Percentiles rank a stretch among this genome's conserved stretches.
Evolutionary conservation across 2,797 vertebrate genomes (phyloP).

Genomic region (Benthosema pterotum): DNA sequence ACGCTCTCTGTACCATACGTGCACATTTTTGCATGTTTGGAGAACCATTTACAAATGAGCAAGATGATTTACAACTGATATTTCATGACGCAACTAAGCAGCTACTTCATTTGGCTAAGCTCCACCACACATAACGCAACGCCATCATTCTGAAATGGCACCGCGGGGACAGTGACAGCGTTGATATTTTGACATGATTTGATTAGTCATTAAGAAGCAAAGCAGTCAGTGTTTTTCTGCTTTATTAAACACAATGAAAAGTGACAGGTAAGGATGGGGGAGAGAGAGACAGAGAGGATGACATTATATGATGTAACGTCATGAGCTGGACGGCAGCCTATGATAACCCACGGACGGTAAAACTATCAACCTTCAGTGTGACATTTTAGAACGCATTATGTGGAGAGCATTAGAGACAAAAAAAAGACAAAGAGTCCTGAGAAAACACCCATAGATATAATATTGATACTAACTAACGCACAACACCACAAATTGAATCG

Average conservation of each 20-base stretch:
- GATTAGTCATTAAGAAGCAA: slow-evolving; percentile 35
- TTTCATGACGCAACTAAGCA: slow-evolving; percentile 18
- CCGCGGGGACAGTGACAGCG: slow-evolving; percentile 25
- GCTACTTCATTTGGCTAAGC: slow-evolving; percentile 34
- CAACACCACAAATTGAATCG: too few relatives aligned
- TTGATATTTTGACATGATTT: slow-evolving; percentile 53
- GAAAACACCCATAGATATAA: background rate
- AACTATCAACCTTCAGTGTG: too few relatives aligned
- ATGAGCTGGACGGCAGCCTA: too few relatives aligned
- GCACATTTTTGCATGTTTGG: background rate
- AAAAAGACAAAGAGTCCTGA: background rate
- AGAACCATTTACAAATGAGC: slow-evolving; percentile 17
- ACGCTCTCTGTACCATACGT: background rate
- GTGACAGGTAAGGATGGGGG: slow-evolving; percentile 8
- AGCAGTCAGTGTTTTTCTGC: slow-evolving; percentile 28
- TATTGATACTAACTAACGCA: too few relatives aligned
- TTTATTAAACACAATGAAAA: slow-evolving; percentile 25
- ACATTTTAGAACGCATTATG: too few relatives aligned
- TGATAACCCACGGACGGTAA: too few relatives aligned
- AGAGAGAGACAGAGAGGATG: slow-evolving; percentile 1
- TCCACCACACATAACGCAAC: slow-evolving; percentile 49
- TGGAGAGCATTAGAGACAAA: background rate
- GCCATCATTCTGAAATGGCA: slow-evolving; percentile 22
- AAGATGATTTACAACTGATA: slow-evolving; percentile 23
- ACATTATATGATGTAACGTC: too few relatives aligned